A percentile compares a stretch with the other conserved stretches of the same genome.
Conservation (phyloP, 1,140 invertebrate species). For the Diploscapter pachys region DNA sequence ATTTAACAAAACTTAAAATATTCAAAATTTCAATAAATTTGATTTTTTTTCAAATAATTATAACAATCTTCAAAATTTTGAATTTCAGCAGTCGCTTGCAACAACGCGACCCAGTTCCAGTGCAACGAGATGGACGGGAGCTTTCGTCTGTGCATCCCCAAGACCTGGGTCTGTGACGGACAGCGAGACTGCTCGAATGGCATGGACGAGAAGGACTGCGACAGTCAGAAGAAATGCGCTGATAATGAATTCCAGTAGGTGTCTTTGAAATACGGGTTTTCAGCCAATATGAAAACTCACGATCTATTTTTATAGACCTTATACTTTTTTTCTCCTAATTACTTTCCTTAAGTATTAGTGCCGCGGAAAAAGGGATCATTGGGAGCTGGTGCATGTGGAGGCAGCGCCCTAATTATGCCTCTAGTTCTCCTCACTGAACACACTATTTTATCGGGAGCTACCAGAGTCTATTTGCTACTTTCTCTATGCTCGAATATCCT, state of each 20-base stretch:
- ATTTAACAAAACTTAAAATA: not conserved
- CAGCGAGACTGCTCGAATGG: constrained; percentile 65
- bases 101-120: constrained; percentile 30
- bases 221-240: constrained; percentile 67
- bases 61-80: not conserved
- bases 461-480: no score
- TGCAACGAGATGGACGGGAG: constrained; percentile 34
- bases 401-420: no score
- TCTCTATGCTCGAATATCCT: no score
- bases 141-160: constrained; percentile 66
- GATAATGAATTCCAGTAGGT: constrained; percentile 61
- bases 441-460: no score
- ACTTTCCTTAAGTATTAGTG: no score
- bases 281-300: no score
- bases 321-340: no score
- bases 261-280: no score
- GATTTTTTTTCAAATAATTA: not conserved
- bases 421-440: no score
- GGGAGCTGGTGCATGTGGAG: no score
- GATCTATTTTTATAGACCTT: no score
- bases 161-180: constrained; percentile 72
- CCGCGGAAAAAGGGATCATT: no score
- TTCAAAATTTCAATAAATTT: not conserved
- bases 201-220: constrained; percentile 76
- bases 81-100: constrained; percentile 28